Evolutionary conservation across 2,888 invertebrate genomes (phyloP).

Genomic region (Camptogramma bilineatum): DNA sequence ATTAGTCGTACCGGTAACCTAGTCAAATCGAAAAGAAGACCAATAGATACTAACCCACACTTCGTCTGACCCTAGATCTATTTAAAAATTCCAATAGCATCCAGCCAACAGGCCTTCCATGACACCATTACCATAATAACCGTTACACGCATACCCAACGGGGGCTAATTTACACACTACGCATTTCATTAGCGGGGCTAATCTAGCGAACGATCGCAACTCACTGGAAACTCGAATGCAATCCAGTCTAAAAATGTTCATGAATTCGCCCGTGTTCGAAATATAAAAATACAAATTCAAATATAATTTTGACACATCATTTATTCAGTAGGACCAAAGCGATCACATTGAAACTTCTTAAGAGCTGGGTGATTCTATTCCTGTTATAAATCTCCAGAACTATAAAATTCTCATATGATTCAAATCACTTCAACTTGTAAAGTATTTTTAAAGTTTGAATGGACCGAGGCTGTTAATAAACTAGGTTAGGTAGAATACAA

Average conservation of each 20-base stretch:
- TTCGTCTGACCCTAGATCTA: background rate
- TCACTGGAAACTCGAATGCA: slow-evolving; percentile 21
- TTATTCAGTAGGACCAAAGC: too few relatives aligned
- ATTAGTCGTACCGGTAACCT: too few relatives aligned
- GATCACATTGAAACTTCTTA: too few relatives aligned
- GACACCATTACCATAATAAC: slow-evolving; percentile 57
- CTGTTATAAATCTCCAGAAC: too few relatives aligned
- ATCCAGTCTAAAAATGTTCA: background rate
- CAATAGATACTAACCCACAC: too few relatives aligned
- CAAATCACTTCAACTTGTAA: background rate
- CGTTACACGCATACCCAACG: slow-evolving; percentile 51
- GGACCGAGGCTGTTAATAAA: background rate
- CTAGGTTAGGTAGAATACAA: background rate
- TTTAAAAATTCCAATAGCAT: slow-evolving; percentile 22
- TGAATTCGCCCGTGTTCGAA: too few relatives aligned
- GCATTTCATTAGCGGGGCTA: slow-evolving; percentile 63
- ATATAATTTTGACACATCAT: too few relatives aligned
- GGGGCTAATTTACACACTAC: slow-evolving; percentile 59
- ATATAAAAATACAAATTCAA: too few relatives aligned
- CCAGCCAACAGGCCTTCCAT: slow-evolving; percentile 26
- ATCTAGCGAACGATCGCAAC: slow-evolving; percentile 52
- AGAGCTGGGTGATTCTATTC: too few relatives aligned
- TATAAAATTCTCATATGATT: background rate
- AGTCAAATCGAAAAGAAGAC: too few relatives aligned
- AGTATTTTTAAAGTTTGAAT: background rate